These are phyloP conservation scores for Chloroclystis v-ata DNA, from an alignment of 2,888 invertebrate genomes.

Conservation along the genomic window DNA sequence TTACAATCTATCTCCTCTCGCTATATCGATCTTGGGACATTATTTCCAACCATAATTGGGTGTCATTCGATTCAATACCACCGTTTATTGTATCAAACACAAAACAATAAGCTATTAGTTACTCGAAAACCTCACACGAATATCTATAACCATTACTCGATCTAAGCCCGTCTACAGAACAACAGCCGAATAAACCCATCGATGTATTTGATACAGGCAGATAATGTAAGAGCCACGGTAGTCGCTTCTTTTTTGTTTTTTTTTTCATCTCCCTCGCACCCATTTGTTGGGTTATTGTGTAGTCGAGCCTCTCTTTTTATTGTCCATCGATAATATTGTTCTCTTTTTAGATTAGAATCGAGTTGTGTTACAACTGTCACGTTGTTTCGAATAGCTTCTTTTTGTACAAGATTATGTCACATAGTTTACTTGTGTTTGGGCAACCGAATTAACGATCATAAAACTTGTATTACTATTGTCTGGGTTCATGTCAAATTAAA, in stretches of 20 bases:
- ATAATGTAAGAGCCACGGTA: slow-evolving; percentile 36
- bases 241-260: slow-evolving; percentile 31
- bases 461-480: no score
- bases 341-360: slow-evolving; percentile 54
- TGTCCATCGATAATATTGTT: slow-evolving; percentile 61
- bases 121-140: slow-evolving; percentile 31
- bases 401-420: neutral
- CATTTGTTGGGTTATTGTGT: slow-evolving; percentile 51
- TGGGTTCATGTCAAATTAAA: no score
- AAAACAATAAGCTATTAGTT: slow-evolving; percentile 45
- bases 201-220: slow-evolving; percentile 37
- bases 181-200: slow-evolving; percentile 36
- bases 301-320: slow-evolving; percentile 44
- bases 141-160: slow-evolving; percentile 34
- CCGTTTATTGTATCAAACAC: slow-evolving; percentile 42
- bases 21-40: slow-evolving; percentile 8
- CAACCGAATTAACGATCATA: no score
- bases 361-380: slow-evolving; percentile 45
- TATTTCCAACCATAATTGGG: slow-evolving; percentile 35
- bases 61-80: slow-evolving; percentile 35
- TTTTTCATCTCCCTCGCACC: slow-evolving; percentile 39
- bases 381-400: slow-evolving; percentile 15
- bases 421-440: no score
- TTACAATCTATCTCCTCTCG: no score
- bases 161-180: slow-evolving; percentile 25